Evolutionary conservation across 1,140 invertebrate species (phyloP).

Genomic region (Papilio polyxenes): DNA sequence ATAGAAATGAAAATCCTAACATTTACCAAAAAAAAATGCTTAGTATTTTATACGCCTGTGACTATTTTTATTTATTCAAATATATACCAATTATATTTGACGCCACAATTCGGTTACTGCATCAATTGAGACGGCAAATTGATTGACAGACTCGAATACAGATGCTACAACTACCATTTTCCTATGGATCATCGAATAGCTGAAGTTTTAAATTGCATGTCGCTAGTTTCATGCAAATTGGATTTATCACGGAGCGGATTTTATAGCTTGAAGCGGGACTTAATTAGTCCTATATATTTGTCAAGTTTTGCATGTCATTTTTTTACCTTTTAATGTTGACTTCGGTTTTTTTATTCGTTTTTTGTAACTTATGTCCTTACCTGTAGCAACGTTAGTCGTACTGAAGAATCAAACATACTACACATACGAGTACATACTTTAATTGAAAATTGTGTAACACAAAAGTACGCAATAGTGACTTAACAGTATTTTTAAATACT

Average conservation of each 20-base stretch:
- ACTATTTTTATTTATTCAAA: constrained; percentile 2
- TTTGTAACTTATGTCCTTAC: neutral
- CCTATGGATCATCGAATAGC: neutral
- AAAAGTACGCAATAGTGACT: no score
- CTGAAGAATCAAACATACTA: no score
- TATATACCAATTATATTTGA: neutral
- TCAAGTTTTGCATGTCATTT: neutral
- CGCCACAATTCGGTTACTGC: neutral
- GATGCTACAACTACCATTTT: neutral
- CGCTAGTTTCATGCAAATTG: constrained; percentile 1
- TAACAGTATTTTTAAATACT: no score
- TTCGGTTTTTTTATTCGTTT: neutral
- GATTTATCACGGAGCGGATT: neutral
- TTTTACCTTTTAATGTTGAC: neutral
- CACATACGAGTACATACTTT: no score
- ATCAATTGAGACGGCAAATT: neutral
- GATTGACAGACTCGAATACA: neutral
- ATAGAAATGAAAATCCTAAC: no score
- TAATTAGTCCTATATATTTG: neutral
- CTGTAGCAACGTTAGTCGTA: neutral
- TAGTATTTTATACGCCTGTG: neutral
- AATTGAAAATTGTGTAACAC: no score
- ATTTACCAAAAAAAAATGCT: neutral
- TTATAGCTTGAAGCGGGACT: neutral
- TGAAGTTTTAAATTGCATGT: constrained; percentile 5